These are phyloP conservation scores for Euplexia lucipara DNA, from an alignment of 2,888 invertebrate species.

Conservation along the genomic window DNA sequence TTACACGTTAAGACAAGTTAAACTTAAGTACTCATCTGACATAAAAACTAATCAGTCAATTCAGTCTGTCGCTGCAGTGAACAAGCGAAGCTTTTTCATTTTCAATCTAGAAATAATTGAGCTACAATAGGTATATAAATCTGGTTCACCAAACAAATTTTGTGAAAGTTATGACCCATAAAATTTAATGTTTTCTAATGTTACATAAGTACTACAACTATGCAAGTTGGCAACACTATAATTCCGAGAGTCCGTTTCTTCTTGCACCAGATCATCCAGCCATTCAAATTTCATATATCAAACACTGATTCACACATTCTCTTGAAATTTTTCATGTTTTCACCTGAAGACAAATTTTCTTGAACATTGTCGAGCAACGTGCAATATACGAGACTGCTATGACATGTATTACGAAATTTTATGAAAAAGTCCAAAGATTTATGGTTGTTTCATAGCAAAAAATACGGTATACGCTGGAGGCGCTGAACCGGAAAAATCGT, in stretches of 20 bases:
- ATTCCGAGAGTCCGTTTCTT: conserved; percentile 37
- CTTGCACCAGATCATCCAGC: conserved; percentile 60
- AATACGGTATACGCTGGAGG: conserved; percentile 39
- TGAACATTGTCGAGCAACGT: conserved; percentile 59
- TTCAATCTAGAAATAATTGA: too few relatives aligned
- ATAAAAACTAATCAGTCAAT: too few relatives aligned
- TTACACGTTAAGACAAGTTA: too few relatives aligned
- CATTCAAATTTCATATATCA: conserved; percentile 71
- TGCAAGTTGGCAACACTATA: conserved; percentile 34
- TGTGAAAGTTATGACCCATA: too few relatives aligned
- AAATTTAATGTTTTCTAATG: not conserved
- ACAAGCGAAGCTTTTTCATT: too few relatives aligned
- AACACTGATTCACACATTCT: conserved; percentile 65
- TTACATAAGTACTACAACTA: not conserved
- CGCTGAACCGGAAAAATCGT: conserved; percentile 47
- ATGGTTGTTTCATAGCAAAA: conserved; percentile 61
- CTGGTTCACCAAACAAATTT: too few relatives aligned
- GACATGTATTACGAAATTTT: conserved; percentile 67
- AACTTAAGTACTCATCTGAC: too few relatives aligned
- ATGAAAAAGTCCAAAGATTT: conserved; percentile 63
- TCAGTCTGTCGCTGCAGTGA: too few relatives aligned
- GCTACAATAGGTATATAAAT: too few relatives aligned
- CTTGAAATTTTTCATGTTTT: conserved; percentile 65
- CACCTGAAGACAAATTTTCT: conserved; percentile 64
- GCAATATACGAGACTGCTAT: conserved; percentile 61